Evolutionary conservation across 2,113 vertebrate genomes (phyloP).

Genomic region (Thomomys bottae): DNA sequence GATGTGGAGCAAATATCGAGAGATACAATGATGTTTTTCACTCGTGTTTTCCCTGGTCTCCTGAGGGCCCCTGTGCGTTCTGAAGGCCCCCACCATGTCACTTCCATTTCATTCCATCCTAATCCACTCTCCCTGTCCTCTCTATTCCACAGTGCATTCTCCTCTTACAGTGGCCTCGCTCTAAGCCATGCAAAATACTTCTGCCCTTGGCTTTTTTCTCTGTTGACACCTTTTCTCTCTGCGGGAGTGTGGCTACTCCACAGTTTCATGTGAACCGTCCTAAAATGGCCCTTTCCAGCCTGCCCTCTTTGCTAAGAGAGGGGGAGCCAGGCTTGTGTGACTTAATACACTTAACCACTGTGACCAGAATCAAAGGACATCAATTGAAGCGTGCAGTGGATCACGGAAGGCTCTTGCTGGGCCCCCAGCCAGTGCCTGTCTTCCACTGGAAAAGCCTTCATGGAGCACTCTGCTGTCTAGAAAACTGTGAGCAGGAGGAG

Average conservation of each 20-base stretch:
- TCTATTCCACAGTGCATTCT: background rate
- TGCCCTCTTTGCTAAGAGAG: background rate
- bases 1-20: background rate
- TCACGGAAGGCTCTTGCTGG: background rate
- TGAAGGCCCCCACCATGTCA: background rate
- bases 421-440: background rate
- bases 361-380: background rate
- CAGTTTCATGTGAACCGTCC: background rate
- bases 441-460: background rate
- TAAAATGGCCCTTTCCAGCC: background rate
- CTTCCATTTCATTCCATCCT: too few relatives aligned
- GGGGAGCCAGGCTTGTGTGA: background rate
- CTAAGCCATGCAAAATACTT: rapidly evolving
- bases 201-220: background rate
- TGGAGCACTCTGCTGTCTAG: too few relatives aligned
- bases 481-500: background rate
- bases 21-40: background rate
- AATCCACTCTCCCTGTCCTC: background rate
- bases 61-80: too few relatives aligned
- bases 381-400: background rate
- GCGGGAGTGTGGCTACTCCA: background rate
- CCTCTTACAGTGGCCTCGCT: background rate
- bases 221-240: background rate
- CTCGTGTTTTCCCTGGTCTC: background rate
- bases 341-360: background rate